phyloP scores from a whole-genome alignment of 2,113 vertebrate species.

The Dipodomys spectabilis region DNA sequence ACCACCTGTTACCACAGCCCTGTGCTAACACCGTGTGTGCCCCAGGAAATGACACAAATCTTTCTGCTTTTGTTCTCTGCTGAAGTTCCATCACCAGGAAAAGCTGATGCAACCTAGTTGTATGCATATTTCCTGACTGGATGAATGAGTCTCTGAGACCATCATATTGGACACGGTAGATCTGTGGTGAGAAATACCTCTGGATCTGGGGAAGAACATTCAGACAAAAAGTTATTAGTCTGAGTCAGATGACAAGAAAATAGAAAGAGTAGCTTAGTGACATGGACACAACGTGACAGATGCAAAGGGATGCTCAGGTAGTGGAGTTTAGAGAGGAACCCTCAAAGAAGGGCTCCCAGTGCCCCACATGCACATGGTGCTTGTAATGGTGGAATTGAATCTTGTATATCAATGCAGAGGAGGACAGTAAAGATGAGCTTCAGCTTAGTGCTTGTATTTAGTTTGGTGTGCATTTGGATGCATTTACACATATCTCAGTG shows the following conservation, averaged over 20 bases:
- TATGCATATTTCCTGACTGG: neutral
- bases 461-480: neutral
- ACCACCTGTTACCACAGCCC: too few species aligned
- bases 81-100: neutral
- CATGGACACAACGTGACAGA: too few species aligned
- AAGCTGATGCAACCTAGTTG: neutral
- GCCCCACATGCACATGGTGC: neutral
- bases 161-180: too few species aligned
- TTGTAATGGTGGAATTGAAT: neutral
- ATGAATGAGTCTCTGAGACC: neutral
- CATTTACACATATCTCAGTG: neutral
- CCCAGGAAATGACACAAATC: neutral
- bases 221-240: too few species aligned
- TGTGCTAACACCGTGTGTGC: too few species aligned
- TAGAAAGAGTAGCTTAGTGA: too few species aligned
- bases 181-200: neutral
- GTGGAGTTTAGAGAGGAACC: too few species aligned
- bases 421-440: neutral
- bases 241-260: too few species aligned
- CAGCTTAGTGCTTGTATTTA: neutral
- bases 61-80: neutral
- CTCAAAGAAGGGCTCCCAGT: too few species aligned
- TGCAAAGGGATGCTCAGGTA: too few species aligned
- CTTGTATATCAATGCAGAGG: rapidly evolving
- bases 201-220: neutral